A percentile compares a stretch with the other conserved stretches of the same genome.
Conservation (phyloP, 2,797 vertebrate species). For the Austrolebias charrua region DNA sequence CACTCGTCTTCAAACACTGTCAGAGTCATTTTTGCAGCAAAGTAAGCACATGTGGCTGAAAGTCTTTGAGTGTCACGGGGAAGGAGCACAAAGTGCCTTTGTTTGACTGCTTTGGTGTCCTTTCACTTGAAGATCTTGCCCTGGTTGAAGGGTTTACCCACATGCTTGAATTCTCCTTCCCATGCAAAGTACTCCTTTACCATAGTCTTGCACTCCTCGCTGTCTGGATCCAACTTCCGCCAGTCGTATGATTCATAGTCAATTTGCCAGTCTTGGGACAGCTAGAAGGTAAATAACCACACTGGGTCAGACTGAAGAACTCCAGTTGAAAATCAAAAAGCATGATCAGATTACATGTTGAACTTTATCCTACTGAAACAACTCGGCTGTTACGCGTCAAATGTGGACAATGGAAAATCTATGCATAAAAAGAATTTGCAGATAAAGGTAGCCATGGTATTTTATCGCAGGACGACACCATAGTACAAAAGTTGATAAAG, state of each 20-base stretch:
- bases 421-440: not conserved
- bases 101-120: conserved; percentile 44
- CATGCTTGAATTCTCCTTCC: conserved; percentile 91
- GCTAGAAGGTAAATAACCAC: conserved; percentile 60
- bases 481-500: not conserved
- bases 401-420: not conserved
- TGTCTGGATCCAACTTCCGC: conserved; percentile 87
- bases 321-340: not conserved
- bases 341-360: not conserved
- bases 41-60: conserved; percentile 65
- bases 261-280: conserved; percentile 89
- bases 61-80: conserved; percentile 64
- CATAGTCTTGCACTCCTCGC: conserved; percentile 88
- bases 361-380: not conserved
- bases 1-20: conserved; percentile 59
- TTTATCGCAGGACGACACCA: no score
- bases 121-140: conserved; percentile 93
- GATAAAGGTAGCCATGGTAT: no score
- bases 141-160: conserved; percentile 88
- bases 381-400: conserved; percentile 7
- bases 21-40: conserved; percentile 56
- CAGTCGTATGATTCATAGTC: conserved; percentile 93
- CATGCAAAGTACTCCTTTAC: conserved; percentile 92
- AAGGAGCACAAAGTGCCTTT: conserved; percentile 49
- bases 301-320: not conserved